These are phyloP conservation scores for Macropus fuliginosus DNA, from an alignment of 2,797 vertebrate species.

Conservation along the genomic window DNA sequence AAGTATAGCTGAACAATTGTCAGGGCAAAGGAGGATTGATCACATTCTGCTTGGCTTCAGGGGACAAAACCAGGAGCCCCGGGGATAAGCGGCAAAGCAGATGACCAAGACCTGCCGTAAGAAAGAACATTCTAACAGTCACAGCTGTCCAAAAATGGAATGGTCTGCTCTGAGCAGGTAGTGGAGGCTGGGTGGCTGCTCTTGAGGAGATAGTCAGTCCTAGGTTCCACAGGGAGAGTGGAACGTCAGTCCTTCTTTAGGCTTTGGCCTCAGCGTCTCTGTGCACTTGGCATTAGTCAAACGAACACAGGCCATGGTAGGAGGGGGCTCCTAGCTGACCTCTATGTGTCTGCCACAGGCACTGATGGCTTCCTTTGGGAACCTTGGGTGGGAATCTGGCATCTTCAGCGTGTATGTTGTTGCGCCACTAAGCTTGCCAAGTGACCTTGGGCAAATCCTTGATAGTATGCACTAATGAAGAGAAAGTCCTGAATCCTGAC, in stretches of 20 bases:
- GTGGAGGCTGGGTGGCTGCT: not conserved
- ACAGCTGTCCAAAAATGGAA: not conserved
- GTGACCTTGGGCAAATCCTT: slow-evolving; percentile 73
- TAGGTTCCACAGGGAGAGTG: not conserved
- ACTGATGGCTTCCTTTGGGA: slow-evolving; percentile 1
- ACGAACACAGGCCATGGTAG: not conserved
- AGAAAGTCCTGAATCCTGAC: not conserved
- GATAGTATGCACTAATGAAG: not conserved
- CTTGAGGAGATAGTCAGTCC: not conserved
- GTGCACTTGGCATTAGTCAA: not conserved
- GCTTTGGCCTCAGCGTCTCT: not conserved
- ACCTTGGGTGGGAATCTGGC: slow-evolving; percentile 56
- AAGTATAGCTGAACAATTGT: not conserved
- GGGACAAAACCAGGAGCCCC: not conserved
- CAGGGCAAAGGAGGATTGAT: not conserved
- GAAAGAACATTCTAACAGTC: not conserved
- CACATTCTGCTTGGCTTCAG: not conserved
- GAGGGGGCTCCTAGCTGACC: not conserved
- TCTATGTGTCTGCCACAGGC: not conserved
- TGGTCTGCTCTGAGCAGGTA: not conserved
- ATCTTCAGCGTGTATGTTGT: slow-evolving; percentile 9
- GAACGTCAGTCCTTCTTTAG: not conserved
- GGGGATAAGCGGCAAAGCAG: not conserved
- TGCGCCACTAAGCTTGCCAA: not conserved
- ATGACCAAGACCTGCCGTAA: not conserved